Conservation (phyloP, 2,113 vertebrate genomes). For the Paralichthys olivaceus region DNA sequence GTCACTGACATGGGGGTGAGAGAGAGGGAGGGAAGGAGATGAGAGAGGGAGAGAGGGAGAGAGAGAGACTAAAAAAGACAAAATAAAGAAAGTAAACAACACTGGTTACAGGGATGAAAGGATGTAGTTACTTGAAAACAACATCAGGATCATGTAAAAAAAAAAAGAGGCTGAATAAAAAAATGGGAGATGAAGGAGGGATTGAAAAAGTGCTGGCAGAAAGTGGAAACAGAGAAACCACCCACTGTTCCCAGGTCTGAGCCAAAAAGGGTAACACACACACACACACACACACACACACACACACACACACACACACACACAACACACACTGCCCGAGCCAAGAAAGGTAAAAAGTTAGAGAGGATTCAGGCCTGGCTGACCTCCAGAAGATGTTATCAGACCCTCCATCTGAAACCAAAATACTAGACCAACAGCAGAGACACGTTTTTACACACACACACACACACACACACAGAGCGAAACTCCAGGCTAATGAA, state of each 20-base stretch:
- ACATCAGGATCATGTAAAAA: constrained; percentile 1
- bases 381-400: constrained; percentile 65
- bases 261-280: constrained; percentile 30
- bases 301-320: neutral
- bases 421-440: constrained; percentile 31
- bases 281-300: constrained; percentile 4
- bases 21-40: constrained; percentile 2
- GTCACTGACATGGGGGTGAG: constrained; percentile 59
- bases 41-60: constrained; percentile 16
- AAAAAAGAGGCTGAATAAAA: constrained; percentile 21
- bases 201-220: constrained; percentile 40
- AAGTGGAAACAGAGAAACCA: constrained; percentile 61
- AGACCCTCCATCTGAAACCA: constrained; percentile 47
- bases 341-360: constrained; percentile 60
- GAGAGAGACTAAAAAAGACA: neutral
- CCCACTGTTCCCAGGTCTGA: constrained; percentile 46
- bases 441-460: constrained; percentile 16
- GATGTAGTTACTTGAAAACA: constrained; percentile 15
- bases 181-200: constrained; percentile 9
- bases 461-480: constrained; percentile 29
- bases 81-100: neutral
- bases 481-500: neutral
- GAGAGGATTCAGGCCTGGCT: constrained; percentile 57
- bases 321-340: neutral
- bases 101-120: neutral